phyloP scores from a whole-genome alignment of 2,888 invertebrate species.

The Oxystoma pomonae region DNA sequence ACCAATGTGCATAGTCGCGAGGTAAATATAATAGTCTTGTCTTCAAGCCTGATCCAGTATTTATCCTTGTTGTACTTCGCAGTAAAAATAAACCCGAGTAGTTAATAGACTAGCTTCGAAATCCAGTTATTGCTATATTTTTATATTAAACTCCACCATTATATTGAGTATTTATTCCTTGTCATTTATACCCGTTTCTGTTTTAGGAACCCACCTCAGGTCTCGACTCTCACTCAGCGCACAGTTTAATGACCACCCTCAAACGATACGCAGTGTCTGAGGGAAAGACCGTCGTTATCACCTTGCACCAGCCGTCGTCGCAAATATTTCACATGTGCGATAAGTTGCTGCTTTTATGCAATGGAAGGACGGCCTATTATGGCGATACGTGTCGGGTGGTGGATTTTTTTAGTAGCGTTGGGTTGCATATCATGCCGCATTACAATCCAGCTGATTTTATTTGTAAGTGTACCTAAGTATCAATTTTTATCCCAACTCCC shows the following conservation, averaged over 20 bases:
- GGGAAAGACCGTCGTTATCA: slow-evolving; percentile 74
- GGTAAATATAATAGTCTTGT: no score
- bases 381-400: slow-evolving; percentile 69
- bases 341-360: slow-evolving; percentile 64
- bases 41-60: no score
- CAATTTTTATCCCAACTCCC: no score
- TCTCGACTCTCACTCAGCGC: slow-evolving; percentile 75
- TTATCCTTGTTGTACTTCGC: no score
- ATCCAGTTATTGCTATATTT: no score
- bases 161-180: background rate
- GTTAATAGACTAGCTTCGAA: no score
- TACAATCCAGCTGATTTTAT: slow-evolving; percentile 85
- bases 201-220: slow-evolving; percentile 78
- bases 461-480: no score
- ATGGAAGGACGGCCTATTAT: slow-evolving; percentile 73
- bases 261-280: slow-evolving; percentile 71
- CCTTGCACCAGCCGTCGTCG: slow-evolving; percentile 79
- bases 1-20: no score
- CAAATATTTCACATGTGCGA: slow-evolving; percentile 82
- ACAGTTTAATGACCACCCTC: slow-evolving; percentile 66
- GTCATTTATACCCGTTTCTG: slow-evolving; percentile 10
- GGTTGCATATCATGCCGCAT: slow-evolving; percentile 67
- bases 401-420: slow-evolving; percentile 66
- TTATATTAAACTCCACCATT: background rate
- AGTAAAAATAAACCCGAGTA: no score